Percentiles rank a stretch among this genome's conserved stretches.
Conservation (phyloP, 2,888 invertebrate genomes). For the Eupeodes latifasciatus region DNA sequence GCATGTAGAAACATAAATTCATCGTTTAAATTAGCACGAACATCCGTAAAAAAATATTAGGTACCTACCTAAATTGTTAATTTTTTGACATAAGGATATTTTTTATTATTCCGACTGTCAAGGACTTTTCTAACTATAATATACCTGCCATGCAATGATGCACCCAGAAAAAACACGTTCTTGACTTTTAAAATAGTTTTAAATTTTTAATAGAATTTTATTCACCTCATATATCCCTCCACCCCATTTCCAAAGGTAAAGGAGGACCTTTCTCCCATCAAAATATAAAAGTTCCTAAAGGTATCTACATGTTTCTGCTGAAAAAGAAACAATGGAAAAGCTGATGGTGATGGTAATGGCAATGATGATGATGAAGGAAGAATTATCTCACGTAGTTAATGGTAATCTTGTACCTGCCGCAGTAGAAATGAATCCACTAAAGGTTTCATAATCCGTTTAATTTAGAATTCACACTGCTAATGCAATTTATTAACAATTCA, state of each 20-base stretch:
- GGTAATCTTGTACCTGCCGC: conserved; percentile 56
- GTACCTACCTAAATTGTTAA: conserved; percentile 10
- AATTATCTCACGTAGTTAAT: conserved; percentile 65
- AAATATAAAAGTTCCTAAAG: neutral
- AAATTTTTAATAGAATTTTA: conserved; percentile 42
- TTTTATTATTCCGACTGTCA: conserved; percentile 5
- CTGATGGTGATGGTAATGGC: neutral
- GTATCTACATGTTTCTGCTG: neutral
- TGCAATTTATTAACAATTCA: conserved; percentile 75
- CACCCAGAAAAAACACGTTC: conserved; percentile 12
- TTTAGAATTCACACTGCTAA: conserved; percentile 74
- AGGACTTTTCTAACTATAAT: neutral
- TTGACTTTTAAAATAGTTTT: conserved; percentile 40
- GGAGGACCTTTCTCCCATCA: neutral
- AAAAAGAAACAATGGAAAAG: conserved; percentile 20
- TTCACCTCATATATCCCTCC: neutral
- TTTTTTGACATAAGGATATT: conserved; percentile 12
- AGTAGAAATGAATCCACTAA: conserved; percentile 55
- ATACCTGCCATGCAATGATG: neutral
- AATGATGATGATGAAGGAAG: neutral
- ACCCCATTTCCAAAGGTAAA: neutral
- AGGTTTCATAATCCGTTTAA: conserved; percentile 73
- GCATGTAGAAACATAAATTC: conserved; percentile 51
- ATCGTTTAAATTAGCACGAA: conserved; percentile 67
- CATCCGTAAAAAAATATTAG: conserved; percentile 2